Evolutionary conservation across 1,140 invertebrate species (phyloP), one percentile per base, ranked within the genome.

Genomic region (Piezodorus guildinii): DNA sequence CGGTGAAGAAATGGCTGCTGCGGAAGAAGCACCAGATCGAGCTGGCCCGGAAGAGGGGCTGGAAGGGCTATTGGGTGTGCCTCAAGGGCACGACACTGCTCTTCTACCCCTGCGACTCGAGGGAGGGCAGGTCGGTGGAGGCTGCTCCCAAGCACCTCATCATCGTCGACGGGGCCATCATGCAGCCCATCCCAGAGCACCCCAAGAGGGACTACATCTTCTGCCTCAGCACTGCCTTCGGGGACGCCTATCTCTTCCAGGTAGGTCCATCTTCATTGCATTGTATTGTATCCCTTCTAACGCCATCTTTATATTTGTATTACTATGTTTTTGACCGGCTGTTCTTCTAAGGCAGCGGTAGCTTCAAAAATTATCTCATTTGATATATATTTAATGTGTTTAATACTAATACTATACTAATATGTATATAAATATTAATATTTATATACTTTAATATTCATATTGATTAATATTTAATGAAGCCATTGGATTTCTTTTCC

Each of bases 51-150:
- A 94, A 95, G 74, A 82, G 94, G 46, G 93, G 92, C 65, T 98
- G 95, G 95, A 96, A 96, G 77, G 91, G 91, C 58, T 98, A 98
- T 76, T 98, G 94, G 94, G 94, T 97, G 14, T 96, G 93, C 76
- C 79, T 98, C 61, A 97, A 97, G 75, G 95, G 95, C 63, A 97
- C 94, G 15, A 96, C 94, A 19, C 80, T 98, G 21, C 83, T 97
- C 23, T 98, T 98, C 77, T 97, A 96, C 77, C 92, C 93, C 2
- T 96, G 94, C 74, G 92, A 95, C 74, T 93, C 92, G 27, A 84
- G 93, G 58, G 93, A 94, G 73, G 88, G 89, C 17, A 80, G 88
- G 51, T 89, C 89, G 12, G 90, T 94, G 27, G 93, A 96, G 73
- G 87, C 90, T 21, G 89, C 91, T 16, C 92, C 92, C 19, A 94